Conservation (phyloP, 2,113 vertebrate genomes). For the Acrocephalus arundinaceus region DNA sequence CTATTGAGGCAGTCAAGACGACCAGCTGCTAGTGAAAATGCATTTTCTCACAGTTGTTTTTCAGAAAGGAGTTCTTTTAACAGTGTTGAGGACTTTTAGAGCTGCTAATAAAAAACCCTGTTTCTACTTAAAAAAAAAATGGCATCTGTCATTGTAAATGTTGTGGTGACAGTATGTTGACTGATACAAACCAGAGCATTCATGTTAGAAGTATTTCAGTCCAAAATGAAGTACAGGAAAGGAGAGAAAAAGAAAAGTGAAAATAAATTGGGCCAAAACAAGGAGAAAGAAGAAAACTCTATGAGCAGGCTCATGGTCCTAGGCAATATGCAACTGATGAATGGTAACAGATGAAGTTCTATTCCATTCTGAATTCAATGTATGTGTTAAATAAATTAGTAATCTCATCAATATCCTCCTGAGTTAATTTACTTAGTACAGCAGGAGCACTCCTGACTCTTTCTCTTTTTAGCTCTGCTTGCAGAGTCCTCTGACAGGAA, state of each 20-base stretch:
- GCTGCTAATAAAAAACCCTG: background rate
- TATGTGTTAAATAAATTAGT: slow-evolving; percentile 42
- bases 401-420: slow-evolving; percentile 25
- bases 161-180: background rate
- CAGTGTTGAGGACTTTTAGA: background rate
- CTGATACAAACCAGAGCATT: background rate
- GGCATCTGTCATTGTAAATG: background rate
- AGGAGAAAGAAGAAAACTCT: background rate
- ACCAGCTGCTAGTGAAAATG: background rate
- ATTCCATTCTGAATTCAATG: background rate
- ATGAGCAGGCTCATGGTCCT: background rate
- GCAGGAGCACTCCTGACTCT: background rate
- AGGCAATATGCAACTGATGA: background rate
- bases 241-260: background rate
- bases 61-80: background rate
- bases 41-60: background rate
- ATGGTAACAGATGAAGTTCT: background rate
- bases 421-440: slow-evolving; percentile 29
- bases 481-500: background rate
- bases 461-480: background rate
- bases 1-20: background rate
- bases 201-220: background rate
- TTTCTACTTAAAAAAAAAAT: background rate
- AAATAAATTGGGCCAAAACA: background rate
- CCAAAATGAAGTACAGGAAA: background rate